Base-by-base conservation (phyloP, 1,140 invertebrate species). In the Leptinotarsa undecemlineata region DNA sequence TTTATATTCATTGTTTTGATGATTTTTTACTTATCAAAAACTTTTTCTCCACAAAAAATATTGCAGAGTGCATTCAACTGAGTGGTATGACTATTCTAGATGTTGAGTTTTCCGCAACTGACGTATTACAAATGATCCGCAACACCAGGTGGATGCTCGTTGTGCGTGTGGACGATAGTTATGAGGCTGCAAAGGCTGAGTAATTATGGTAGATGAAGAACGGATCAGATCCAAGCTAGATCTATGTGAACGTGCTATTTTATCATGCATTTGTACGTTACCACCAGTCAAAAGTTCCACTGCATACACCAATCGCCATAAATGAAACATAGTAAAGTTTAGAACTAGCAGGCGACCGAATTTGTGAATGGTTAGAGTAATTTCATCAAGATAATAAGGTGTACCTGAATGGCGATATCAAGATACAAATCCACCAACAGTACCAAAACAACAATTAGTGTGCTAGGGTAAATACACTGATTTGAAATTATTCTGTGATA, bases 231-330 rank as follows among this genome's bases (percentile, higher is more conserved):
- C 80, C 42, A 82, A 77, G 84, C 80, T 87, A 83, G 82, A 88
- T 83, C 83, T 86, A 83, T 77, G 85, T 81, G 80, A 82, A 84
- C 86, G 88, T 87, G 88, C 87, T 85, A 85, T 85, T 86, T 86
- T 87, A 85, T 88, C 88, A 86, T 89, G 88, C 87, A 89, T 87
- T 86, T 87, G 88, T 89, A 89, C 88, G 86, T 89, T 90, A 88
- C 89, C 89, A 83, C 88, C 86, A 84, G 88, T 88, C 81, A 89
- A 87, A 83, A 87, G 87, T 83, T 90, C 89, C 88, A 88, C 89
- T 89, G 88, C 76, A n/a, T 21, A 60, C 64, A 15, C 47, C 70
- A 66, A 71, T 48, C 68, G 68, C 48, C 42, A 73, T 19, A 51
- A 62, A 73, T 67, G 72, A 61, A 73, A 73, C 62, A 73, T 21